Evolutionary conservation across 2,113 vertebrate species (phyloP), one percentile per base, ranked within the genome.

Genomic region (Platysteira castanea): DNA sequence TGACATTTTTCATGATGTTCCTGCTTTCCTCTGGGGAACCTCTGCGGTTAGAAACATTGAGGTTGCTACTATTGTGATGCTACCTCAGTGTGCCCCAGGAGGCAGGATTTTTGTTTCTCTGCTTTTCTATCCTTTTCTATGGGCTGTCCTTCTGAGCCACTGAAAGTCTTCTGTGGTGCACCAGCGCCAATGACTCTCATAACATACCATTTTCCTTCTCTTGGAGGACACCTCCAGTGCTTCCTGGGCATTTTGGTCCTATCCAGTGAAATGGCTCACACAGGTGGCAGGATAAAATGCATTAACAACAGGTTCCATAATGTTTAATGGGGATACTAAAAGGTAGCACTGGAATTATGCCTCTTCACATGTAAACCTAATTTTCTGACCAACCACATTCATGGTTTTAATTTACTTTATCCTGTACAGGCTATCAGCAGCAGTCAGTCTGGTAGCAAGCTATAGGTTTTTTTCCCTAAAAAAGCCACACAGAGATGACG

Each of bases 341-440:
- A 90, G 33, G 26, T 54, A 57, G 30, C 35, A 13, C 47, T 53
- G 23, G 54, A 84, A 20, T 87, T 77, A 50, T 3, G 37, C n/a
- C 28, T 60, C 8, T 93, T 71, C 30, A 41, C 10, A 28, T 28
- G 13, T 37, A 93, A 77, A 92, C 8, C 19, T 89, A 24, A 59
- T 95, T 95, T 93, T 84, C 63, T 77, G 60, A 44, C 54, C n/a
- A 70, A 41, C 20, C 3, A 23, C 9, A 16, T 28, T 23, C 14
- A 52, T 86, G 47, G 44, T 84, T 95, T 90, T 89, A 63, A 86
- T 87, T 86, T 63, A 59, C 47, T 93, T 95, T 56, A 65, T 64
- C 16, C 44, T 52, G 5, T 69, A 54, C 23, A 81, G 39, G 23
- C 47, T 80, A 59, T 35, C 59, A 92, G 39, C 59, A 78, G 44